Evolutionary conservation across 2,888 invertebrate genomes (phyloP).

Genomic region (Plagodis dolabraria): DNA sequence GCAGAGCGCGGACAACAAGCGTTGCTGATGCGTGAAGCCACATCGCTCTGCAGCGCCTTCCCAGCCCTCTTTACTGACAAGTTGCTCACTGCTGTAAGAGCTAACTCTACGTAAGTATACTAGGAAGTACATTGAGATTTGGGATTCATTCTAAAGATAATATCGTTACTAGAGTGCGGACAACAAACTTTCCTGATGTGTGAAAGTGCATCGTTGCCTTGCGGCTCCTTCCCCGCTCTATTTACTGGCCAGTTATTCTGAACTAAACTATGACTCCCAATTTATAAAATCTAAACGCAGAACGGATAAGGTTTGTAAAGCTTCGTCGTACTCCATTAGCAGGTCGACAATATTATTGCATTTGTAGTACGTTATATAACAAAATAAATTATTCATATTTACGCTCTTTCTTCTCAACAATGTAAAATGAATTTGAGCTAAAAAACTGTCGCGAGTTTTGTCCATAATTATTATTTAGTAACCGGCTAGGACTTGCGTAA

Average conservation of each 20-base stretch:
- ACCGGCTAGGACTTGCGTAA: too few species aligned
- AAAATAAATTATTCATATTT: too few species aligned
- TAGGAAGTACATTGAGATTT: neutral
- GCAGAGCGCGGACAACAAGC: conserved; percentile 90
- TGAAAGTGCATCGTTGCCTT: conserved; percentile 92
- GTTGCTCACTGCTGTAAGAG: conserved; percentile 89
- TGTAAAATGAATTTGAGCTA: too few species aligned
- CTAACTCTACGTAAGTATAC: conserved; percentile 81
- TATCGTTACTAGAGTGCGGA: conserved; percentile 88
- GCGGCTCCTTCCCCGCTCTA: conserved; percentile 91
- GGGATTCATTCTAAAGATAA: conserved; percentile 90
- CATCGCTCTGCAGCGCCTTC: conserved; percentile 91
- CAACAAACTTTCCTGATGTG: conserved; percentile 90
- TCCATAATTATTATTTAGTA: too few species aligned
- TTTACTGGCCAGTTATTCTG: conserved; percentile 93
- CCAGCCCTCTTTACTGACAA: conserved; percentile 92
- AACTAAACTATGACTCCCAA: too few species aligned
- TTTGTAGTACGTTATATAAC: too few species aligned
- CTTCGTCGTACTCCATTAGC: too few species aligned
- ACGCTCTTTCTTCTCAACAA: too few species aligned
- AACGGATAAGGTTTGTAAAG: too few species aligned
- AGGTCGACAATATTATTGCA: too few species aligned
- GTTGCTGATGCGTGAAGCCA: conserved; percentile 91
- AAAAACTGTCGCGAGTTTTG: too few species aligned
- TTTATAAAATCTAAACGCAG: too few species aligned